Conservation (phyloP, 2,113 vertebrate genomes). For the Onychorhynchus coronatus region DNA sequence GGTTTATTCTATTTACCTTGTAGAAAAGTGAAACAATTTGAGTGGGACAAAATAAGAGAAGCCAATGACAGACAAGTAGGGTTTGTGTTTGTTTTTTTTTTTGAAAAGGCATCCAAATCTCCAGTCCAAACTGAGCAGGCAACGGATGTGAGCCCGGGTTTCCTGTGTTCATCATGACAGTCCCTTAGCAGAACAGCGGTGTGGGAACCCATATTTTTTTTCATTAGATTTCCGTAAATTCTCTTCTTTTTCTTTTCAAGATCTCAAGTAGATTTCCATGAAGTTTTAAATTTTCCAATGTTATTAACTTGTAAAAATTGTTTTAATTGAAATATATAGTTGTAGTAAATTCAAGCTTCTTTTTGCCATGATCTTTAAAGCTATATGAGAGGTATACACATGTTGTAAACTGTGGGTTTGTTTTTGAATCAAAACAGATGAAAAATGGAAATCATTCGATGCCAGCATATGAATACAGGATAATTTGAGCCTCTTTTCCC, state of each 20-base stretch:
- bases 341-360: not conserved
- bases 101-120: not conserved
- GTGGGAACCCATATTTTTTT: not conserved
- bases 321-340: not conserved
- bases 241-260: not conserved
- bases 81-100: not conserved
- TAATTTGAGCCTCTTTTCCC: conserved; percentile 20
- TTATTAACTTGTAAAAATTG: not conserved
- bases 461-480: not conserved
- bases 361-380: not conserved
- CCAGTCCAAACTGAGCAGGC: not conserved
- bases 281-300: not conserved
- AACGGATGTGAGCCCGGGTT: not conserved
- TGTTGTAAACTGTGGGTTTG: not conserved
- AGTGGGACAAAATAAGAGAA: not conserved
- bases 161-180: not conserved
- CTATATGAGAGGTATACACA: not conserved
- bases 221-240: not conserved
- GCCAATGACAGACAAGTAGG: not conserved
- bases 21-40: not conserved
- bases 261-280: not conserved
- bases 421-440: not conserved
- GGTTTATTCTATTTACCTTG: not conserved
- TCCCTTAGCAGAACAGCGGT: not conserved
- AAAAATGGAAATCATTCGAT: conserved; percentile 16